Evolutionary conservation across 2,113 vertebrate genomes (phyloP).

Genomic region (Athene cunicularia): DNA sequence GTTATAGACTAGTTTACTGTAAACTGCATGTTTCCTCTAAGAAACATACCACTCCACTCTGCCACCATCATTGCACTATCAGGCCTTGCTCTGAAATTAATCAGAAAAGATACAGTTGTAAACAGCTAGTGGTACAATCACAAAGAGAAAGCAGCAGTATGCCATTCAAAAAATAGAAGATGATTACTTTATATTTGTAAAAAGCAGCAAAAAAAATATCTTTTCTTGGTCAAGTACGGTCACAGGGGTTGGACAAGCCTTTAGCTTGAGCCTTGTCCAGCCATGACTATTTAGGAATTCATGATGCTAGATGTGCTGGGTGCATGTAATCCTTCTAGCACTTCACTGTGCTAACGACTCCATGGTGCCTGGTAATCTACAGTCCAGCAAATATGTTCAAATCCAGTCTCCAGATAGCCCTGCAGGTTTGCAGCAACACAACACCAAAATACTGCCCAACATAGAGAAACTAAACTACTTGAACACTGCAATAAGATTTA

Average conservation of each 20-base stretch:
- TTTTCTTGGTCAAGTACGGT: background rate
- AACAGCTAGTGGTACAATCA: background rate
- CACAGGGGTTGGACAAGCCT: background rate
- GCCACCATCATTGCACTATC: background rate
- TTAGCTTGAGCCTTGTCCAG: background rate
- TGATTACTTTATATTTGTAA: background rate
- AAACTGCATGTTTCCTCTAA: background rate
- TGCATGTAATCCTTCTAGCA: background rate
- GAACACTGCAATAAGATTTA: background rate
- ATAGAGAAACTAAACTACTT: background rate
- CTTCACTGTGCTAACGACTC: background rate
- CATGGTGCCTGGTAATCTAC: background rate
- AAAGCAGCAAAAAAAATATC: background rate
- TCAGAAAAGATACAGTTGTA: background rate
- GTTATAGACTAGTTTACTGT: background rate
- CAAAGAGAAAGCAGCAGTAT: background rate
- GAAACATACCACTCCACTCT: background rate
- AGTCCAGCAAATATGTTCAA: background rate
- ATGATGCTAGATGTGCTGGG: rapidly evolving
- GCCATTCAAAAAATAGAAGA: background rate
- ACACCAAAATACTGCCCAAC: background rate
- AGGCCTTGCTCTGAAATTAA: background rate
- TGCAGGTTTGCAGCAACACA: background rate
- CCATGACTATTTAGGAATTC: background rate
- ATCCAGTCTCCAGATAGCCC: background rate